Base-by-base conservation (phyloP, 2,888 invertebrate genomes). In the Chelonus formosanus region DNA sequence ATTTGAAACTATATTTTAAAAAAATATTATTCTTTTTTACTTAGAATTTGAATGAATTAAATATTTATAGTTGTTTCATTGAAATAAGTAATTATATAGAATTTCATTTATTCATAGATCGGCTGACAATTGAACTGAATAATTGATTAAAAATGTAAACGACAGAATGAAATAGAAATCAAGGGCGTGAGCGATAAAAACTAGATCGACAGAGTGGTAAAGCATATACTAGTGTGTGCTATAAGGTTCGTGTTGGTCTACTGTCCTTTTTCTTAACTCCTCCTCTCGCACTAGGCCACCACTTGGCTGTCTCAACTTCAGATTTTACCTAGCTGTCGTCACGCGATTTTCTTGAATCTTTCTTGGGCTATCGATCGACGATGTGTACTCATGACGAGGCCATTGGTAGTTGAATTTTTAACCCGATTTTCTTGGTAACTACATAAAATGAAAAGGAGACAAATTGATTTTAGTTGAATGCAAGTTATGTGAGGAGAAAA, bases 261-360 rank as follows among this genome's bases (percentile, higher is more conserved):
- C 52, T 10, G 43, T 53, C 43, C 54, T 50, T 64, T 40, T n/a
- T 36, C 60, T 34, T 53, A n/a, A 61, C 44, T 61, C 53, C 44
- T 44, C 61, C 52, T 61, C 44, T 34, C 20, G 20, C 52, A 43
- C 53, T 43, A 43, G 59, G 59, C 40, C 61, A 58, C 57, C 7
- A 59, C 57, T 61, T 61, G 56, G 44, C 61, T 5, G 61, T 57
- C 61, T 67, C 52, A 50, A 61, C 52, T 32, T 52, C 53, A 62
- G 53, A 50, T 57, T 62, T 47, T 40, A 67, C 57, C 35, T 62
- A 57, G 45, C 47, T 57, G 62, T 62, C 58, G 47, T 53, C 67
- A 67, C 67, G 67, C 67, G 67, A 67, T 47, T 45, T 58, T 58
- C 59, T 65, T 67, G 56, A 70, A 65, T 70, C 69, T 60, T 67